phyloP scores from a whole-genome alignment of 2,797 vertebrate genomes.

The Hafferia zeledoni region DNA sequence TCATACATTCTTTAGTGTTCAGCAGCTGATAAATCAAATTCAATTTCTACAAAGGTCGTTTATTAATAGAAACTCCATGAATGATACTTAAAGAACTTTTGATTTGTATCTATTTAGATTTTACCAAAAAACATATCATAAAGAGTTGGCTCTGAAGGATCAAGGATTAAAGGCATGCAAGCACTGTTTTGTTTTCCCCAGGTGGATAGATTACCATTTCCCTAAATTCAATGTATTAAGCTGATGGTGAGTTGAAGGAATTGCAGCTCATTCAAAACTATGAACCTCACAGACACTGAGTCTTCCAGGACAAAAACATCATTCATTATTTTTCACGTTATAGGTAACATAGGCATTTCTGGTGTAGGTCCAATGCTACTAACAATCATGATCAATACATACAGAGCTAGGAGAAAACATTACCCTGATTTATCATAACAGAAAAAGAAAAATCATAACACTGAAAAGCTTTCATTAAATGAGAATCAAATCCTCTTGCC shows the following conservation, averaged over 20 bases:
- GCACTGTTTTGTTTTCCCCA: background rate
- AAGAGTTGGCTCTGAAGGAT: background rate
- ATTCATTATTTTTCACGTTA: background rate
- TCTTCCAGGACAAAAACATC: background rate
- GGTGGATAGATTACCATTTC: background rate
- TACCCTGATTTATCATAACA: background rate
- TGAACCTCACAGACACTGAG: background rate
- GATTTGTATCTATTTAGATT: background rate
- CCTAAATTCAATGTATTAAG: background rate
- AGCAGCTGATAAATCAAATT: background rate
- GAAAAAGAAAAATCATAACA: background rate
- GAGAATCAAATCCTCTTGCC: background rate
- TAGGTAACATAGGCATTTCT: background rate
- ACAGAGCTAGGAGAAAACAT: background rate
- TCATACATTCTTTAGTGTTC: background rate
- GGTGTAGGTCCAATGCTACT: background rate
- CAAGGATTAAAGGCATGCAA: background rate
- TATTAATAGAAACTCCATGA: background rate
- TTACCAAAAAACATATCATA: background rate
- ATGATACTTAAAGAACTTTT: background rate
- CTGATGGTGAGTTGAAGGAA: background rate
- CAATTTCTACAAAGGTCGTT: background rate
- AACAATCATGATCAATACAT: background rate
- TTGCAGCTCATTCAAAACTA: background rate
- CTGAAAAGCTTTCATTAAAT: background rate